phyloP scores from a whole-genome alignment of 2,113 vertebrate genomes.

The Cranoglanis bouderius region DNA sequence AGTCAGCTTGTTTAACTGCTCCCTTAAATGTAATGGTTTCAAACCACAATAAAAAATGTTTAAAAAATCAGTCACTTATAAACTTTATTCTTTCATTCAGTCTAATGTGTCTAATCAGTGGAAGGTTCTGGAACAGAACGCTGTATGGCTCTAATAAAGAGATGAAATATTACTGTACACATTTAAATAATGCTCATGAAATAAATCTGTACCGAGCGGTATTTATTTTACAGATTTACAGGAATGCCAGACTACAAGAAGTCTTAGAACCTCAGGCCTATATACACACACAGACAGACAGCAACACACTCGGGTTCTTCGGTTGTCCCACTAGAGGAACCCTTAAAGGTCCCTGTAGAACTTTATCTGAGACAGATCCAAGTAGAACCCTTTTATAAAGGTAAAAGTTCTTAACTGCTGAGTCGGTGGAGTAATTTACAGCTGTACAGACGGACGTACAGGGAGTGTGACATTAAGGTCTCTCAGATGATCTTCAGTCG shows the following conservation, averaged over 20 bases:
- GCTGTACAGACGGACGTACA: not conserved
- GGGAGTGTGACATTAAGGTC: not conserved
- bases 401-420: not conserved
- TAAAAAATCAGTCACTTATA: no score
- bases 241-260: not conserved
- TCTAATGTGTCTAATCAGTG: not conserved
- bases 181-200: not conserved
- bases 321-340: not conserved
- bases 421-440: not conserved
- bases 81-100: no score
- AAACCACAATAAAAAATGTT: not conserved
- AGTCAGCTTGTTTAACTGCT: not conserved
- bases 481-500: not conserved
- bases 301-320: not conserved
- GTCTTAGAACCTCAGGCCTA: not conserved
- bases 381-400: not conserved
- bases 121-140: not conserved
- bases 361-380: not conserved
- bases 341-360: not conserved
- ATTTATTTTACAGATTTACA: not conserved
- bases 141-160: not conserved
- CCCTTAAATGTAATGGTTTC: not conserved
- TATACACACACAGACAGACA: not conserved
- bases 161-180: not conserved
- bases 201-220: not conserved